Conservation (phyloP, 2,797 vertebrate species). For the Scolopax bukidnonensis region DNA sequence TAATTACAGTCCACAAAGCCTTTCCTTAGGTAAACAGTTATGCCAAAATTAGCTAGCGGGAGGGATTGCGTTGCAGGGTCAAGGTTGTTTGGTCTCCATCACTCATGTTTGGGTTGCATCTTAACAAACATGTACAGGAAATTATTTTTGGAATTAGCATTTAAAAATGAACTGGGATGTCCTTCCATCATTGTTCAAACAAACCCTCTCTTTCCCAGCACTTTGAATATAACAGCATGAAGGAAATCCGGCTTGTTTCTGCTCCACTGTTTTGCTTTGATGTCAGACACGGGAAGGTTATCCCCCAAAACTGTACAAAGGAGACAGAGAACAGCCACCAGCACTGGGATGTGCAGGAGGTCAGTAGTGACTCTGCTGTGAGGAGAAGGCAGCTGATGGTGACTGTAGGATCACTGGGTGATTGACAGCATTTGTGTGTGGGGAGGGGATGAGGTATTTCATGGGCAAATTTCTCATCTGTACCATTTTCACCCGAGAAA, state of each 20-base stretch:
- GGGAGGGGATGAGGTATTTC: background rate
- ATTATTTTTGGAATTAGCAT: background rate
- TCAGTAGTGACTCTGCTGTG: conserved; percentile 16
- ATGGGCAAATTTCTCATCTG: background rate
- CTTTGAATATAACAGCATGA: conserved; percentile 82
- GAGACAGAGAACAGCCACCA: conserved; percentile 61
- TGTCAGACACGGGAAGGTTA: conserved; percentile 73
- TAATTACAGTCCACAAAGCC: background rate
- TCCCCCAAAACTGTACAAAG: conserved; percentile 80
- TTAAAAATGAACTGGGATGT: background rate
- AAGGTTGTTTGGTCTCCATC: background rate
- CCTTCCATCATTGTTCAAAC: conserved; percentile 8
- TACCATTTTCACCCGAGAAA: background rate
- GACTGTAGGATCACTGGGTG: background rate
- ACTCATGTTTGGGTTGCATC: background rate
- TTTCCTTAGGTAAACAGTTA: conserved; percentile 17
- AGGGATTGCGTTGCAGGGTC: background rate
- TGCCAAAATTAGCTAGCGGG: background rate
- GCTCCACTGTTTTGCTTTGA: conserved; percentile 80
- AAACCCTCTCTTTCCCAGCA: conserved; percentile 69
- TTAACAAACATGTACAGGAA: conserved; percentile 11
- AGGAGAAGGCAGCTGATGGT: background rate
- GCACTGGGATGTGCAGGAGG: conserved; percentile 86
- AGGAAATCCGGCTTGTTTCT: conserved; percentile 80
- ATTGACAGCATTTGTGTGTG: background rate